Evolutionary conservation across 1,140 invertebrate genomes (phyloP).

Genomic region (Leptonema lineaticorne): DNA sequence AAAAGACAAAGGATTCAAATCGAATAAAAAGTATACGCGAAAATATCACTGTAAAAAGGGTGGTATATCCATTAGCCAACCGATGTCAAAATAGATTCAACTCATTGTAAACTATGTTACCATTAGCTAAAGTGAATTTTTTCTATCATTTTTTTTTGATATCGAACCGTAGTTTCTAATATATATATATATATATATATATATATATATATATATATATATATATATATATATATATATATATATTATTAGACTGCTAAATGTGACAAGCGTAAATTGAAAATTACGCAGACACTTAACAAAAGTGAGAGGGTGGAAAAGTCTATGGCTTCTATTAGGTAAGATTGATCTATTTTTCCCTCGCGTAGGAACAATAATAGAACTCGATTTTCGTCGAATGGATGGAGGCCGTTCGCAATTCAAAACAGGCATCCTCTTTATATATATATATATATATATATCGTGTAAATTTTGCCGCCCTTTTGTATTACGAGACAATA

Average conservation of each 20-base stretch:
- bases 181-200: too few relatives aligned
- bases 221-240: too few relatives aligned
- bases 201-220: too few relatives aligned
- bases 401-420: neutral
- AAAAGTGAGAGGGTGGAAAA: too few relatives aligned
- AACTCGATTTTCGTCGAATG: neutral
- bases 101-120: neutral
- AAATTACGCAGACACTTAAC: conserved; percentile 1
- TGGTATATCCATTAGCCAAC: too few relatives aligned
- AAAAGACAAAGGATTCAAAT: neutral
- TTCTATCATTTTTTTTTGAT: too few relatives aligned
- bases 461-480: too few relatives aligned
- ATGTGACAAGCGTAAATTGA: conserved; percentile 2
- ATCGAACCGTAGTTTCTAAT: too few relatives aligned
- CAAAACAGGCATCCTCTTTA: neutral
- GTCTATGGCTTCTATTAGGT: neutral
- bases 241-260: too few relatives aligned
- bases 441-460: neutral
- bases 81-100: neutral
- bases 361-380: neutral
- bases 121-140: conserved; percentile 6
- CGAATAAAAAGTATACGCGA: neutral
- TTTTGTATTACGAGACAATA: too few relatives aligned
- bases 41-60: neutral
- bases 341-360: neutral